Conservation (phyloP, 2,113 vertebrate genomes). For the Lynx canadensis region DNA sequence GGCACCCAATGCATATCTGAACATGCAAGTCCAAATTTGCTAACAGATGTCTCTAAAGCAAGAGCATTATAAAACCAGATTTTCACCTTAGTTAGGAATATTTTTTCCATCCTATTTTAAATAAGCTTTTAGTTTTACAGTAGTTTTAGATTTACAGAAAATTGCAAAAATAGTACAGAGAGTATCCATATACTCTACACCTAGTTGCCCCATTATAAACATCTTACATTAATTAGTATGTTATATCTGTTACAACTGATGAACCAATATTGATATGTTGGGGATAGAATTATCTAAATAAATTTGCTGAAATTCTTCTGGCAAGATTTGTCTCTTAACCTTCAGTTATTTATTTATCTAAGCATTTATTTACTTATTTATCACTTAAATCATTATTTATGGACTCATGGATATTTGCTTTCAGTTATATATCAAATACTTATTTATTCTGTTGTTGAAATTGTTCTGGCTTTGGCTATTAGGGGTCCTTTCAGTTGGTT, state of each 20-base stretch:
- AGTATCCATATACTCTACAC: neutral
- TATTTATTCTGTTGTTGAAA: neutral
- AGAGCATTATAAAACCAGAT: conserved; percentile 53
- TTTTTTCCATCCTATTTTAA: neutral
- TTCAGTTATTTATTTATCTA: neutral
- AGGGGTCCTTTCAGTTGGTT: neutral
- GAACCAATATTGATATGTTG: neutral
- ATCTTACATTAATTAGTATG: neutral
- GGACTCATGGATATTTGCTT: neutral
- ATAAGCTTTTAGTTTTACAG: neutral
- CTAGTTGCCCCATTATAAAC: neutral
- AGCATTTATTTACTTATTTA: neutral
- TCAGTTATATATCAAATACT: neutral
- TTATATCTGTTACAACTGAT: neutral
- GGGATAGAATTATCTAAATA: neutral
- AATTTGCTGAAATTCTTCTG: neutral
- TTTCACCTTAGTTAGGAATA: neutral
- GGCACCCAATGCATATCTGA: neutral
- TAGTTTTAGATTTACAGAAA: neutral
- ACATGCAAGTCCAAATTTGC: conserved; percentile 46
- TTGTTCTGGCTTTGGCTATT: neutral
- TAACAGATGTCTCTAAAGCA: conserved; percentile 49
- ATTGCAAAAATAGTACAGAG: neutral
- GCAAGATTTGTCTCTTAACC: neutral
- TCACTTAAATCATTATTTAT: neutral